These are phyloP conservation scores for Mongoloraphidia duomilia DNA, from an alignment of 2,888 invertebrate species.

Conservation along the genomic window DNA sequence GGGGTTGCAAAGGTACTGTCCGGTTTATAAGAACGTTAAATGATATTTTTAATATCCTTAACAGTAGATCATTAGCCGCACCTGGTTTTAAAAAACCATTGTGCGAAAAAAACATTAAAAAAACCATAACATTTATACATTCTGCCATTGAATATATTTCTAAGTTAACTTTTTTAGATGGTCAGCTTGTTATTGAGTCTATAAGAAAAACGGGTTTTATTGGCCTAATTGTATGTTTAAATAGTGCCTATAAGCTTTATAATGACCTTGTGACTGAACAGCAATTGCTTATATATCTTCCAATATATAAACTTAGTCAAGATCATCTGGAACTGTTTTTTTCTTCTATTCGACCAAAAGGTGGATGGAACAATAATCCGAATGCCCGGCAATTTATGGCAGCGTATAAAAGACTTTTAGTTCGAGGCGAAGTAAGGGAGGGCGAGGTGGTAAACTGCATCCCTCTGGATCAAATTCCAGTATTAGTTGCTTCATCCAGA, in stretches of 20 bases:
- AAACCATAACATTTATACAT: background rate
- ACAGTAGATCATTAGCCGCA: conserved; percentile 3
- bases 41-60: conserved; percentile 7
- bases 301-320: conserved; percentile 12
- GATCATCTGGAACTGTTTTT: conserved; percentile 8
- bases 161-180: background rate
- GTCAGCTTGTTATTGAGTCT: background rate
- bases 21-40: conserved; percentile 7
- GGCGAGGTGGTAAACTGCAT: conserved; percentile 12
- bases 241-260: conserved; percentile 5
- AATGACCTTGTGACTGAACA: conserved; percentile 4
- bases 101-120: background rate
- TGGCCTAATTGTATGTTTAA: conserved; percentile 3
- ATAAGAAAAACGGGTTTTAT: conserved; percentile 1
- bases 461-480: conserved; percentile 9
- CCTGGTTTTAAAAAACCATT: conserved; percentile 4
- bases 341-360: conserved; percentile 7
- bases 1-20: conserved; percentile 4
- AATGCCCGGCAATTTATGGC: conserved; percentile 11
- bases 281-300: conserved; percentile 9
- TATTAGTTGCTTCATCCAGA: conserved; percentile 9
- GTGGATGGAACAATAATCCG: conserved; percentile 15
- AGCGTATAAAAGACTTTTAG: conserved; percentile 13
- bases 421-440: conserved; percentile 8
- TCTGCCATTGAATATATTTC: background rate